Conservation (phyloP, 2,797 vertebrate species). For the Melopsittacus undulatus region DNA sequence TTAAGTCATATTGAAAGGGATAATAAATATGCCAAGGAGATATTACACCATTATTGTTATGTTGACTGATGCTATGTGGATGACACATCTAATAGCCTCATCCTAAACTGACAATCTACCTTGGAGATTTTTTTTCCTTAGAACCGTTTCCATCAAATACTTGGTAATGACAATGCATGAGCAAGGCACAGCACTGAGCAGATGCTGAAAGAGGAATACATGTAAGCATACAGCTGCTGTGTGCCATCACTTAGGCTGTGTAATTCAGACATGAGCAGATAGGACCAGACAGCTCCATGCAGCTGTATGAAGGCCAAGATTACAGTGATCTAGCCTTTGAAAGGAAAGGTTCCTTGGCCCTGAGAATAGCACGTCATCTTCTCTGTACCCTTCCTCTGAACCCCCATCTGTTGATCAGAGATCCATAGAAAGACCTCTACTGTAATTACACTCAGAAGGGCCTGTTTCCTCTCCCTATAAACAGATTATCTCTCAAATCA, state of each 20-base stretch:
- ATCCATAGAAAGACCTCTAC: background rate
- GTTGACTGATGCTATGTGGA: background rate
- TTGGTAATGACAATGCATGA: background rate
- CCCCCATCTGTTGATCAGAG: background rate
- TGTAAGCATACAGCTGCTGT: accelerated
- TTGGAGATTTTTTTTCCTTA: background rate
- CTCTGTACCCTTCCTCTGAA: background rate
- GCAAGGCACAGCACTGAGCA: background rate
- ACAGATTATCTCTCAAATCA: background rate
- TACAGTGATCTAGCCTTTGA: background rate
- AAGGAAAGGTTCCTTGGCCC: background rate
- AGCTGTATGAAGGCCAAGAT: background rate
- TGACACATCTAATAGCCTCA: background rate
- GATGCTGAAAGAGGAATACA: background rate
- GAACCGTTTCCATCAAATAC: background rate
- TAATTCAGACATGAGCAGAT: background rate
- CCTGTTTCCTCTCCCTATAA: background rate
- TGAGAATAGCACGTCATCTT: background rate
- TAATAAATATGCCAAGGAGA: background rate
- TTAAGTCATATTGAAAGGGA: background rate
- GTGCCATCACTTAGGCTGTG: background rate
- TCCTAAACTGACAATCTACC: background rate
- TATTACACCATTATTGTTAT: background rate
- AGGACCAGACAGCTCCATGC: background rate
- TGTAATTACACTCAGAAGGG: background rate